These are phyloP conservation scores for Unio pictorum DNA, from an alignment of 2,888 invertebrate species.

Conservation along the genomic window DNA sequence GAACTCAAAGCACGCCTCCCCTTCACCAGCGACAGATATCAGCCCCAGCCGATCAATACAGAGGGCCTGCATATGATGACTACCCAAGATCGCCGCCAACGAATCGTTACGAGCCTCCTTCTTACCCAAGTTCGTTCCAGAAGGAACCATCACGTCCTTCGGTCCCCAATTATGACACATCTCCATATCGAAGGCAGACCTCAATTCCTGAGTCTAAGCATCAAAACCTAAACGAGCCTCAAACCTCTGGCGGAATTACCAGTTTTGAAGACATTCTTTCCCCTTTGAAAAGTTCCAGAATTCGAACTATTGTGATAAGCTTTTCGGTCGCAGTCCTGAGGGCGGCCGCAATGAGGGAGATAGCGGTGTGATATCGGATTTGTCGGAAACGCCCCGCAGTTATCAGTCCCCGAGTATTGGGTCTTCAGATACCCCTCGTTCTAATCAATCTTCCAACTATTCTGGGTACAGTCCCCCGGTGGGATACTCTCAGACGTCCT, in stretches of 20 bases:
- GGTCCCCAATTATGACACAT: no score
- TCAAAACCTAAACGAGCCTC: slow-evolving; percentile 11
- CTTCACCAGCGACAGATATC: no score
- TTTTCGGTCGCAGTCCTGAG: slow-evolving; percentile 30
- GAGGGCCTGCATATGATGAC: no score
- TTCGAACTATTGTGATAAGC: slow-evolving; percentile 47
- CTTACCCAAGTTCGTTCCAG: no score
- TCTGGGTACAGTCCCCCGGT: slow-evolving; percentile 30
- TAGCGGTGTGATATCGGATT: slow-evolving; percentile 38
- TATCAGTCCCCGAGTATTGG: slow-evolving; percentile 26
- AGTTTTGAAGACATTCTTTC: slow-evolving; percentile 50
- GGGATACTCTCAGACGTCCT: slow-evolving; percentile 14
- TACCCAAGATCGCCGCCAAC: no score
- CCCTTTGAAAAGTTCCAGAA: slow-evolving; percentile 49
- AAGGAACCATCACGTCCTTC: no score
- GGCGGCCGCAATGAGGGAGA: slow-evolving; percentile 32
- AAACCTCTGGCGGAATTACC: slow-evolving; percentile 33
- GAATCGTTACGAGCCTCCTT: no score
- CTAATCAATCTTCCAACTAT: slow-evolving; percentile 25
- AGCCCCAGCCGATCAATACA: no score
- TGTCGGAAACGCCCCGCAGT: slow-evolving; percentile 14
- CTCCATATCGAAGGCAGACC: no score
- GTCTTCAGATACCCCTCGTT: slow-evolving; percentile 34
- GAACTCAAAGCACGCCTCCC: no score
- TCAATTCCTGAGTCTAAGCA: slow-evolving; percentile 10